Base-by-base conservation (phyloP, 1,140 invertebrate genomes). In the Platyscapa corneri region DNA sequence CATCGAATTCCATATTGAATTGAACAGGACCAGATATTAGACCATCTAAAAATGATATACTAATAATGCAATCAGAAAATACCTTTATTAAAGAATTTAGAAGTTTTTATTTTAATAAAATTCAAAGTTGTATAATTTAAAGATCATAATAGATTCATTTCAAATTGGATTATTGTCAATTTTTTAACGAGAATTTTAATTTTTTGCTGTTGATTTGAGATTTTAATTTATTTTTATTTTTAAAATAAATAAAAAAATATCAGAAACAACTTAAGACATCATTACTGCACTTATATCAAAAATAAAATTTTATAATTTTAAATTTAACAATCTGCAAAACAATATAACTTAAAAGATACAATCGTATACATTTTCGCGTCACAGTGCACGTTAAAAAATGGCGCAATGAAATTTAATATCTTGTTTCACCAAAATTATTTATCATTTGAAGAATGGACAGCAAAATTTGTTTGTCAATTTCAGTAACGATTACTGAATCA, bases 401-500 rank as follows among this genome's bases (percentile, higher is more conserved):
- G 6, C 3, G 34, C 67, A 70, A 70, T 70, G 7, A 70, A 18
- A 37, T 37, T 37, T 70, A 37, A 67, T 34, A n/a, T 32, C 32
- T 67, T 67, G 64, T 67, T 67, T 67, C 12, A 23, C 16, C 30
- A 67, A 67, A 67, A 67, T 34, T 67, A 67, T 67, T 67, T 67
- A 67, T 67, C 30, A 67, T 34, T 67, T 34, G 5, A 14, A 67
- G 12, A 67, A 67, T 67, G 32, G 14, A 67, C 32, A 20, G 16
- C 8, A 34, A 67, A 1, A 16, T 67, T 67, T 32, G 32, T 32
- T n/a, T 64, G n/a, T 64, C 1, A 27, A 53, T 53, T 53, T 53
- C 16, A 18, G 16, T 16, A 53, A 53, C 18, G 49, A 53, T 53
- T 53, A 53, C 18, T 53, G 6, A 53, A 12, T 53, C 49, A 53